phyloP scores from a whole-genome alignment of 2,888 invertebrate species.

The Xestia ashworthii region DNA sequence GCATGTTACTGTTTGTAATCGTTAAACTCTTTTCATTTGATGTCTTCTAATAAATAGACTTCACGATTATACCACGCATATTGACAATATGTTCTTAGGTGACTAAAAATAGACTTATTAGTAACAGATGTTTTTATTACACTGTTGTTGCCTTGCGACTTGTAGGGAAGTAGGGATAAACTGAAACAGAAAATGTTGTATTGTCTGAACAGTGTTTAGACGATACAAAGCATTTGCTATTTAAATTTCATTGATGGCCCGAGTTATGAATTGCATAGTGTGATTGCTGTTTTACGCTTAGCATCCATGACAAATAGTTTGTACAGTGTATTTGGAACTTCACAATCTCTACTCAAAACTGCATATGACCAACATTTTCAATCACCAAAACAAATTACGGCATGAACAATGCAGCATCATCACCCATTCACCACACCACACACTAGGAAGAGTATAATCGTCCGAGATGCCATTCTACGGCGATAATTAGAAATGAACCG shows the following conservation, averaged over 20 bases:
- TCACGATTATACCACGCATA: too few species aligned
- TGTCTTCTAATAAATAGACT: background rate
- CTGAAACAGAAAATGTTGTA: background rate
- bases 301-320: background rate
- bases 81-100: too few species aligned
- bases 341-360: background rate
- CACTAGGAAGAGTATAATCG: constrained; percentile 66
- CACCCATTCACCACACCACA: constrained; percentile 64
- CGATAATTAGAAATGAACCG: constrained; percentile 84
- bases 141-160: too few species aligned
- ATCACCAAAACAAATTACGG: constrained; percentile 27
- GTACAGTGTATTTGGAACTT: background rate
- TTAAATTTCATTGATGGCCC: background rate
- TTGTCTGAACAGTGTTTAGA: background rate
- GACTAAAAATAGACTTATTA: background rate
- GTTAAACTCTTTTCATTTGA: background rate
- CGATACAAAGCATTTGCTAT: background rate
- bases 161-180: background rate
- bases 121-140: too few species aligned
- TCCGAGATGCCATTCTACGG: constrained; percentile 59
- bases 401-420: constrained; percentile 50
- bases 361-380: constrained; percentile 1
- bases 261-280: background rate
- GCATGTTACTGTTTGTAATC: background rate
- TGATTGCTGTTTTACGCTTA: background rate